These are phyloP conservation scores for Coturnix japonica DNA, from an alignment of 2,113 vertebrate genomes.

Conservation along the genomic window DNA sequence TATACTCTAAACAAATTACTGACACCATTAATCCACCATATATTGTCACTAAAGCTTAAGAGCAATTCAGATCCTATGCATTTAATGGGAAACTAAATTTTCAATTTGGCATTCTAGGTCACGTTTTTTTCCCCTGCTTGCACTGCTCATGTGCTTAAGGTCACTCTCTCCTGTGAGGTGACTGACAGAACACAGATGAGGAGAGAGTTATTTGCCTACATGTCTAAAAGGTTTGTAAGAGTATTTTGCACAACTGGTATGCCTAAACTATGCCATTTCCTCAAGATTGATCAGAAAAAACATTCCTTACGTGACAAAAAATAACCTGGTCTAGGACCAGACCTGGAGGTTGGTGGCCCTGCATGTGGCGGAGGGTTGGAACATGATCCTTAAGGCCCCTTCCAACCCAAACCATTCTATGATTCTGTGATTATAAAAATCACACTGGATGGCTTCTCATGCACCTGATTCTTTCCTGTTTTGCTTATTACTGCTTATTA, in stretches of 20 bases:
- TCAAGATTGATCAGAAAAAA: background rate
- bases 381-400: too few species aligned
- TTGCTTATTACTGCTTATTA: background rate
- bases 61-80: background rate
- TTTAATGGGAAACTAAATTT: background rate
- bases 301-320: background rate
- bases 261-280: background rate
- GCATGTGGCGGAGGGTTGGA: too few species aligned
- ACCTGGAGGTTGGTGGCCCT: too few species aligned
- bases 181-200: background rate
- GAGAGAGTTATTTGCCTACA: background rate
- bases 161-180: background rate
- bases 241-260: background rate
- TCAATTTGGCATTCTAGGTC: background rate
- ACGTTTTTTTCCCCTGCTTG: background rate
- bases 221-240: background rate
- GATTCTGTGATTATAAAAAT: background rate
- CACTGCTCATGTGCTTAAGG: rapidly evolving
- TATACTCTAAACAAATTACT: background rate
- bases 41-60: background rate
- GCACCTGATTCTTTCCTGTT: background rate
- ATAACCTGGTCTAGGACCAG: background rate
- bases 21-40: background rate
- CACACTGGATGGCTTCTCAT: background rate
- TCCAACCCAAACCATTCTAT: too few species aligned